These are phyloP conservation scores for Campoletis raptor DNA, from an alignment of 2,888 invertebrate species.

Conservation along the genomic window DNA sequence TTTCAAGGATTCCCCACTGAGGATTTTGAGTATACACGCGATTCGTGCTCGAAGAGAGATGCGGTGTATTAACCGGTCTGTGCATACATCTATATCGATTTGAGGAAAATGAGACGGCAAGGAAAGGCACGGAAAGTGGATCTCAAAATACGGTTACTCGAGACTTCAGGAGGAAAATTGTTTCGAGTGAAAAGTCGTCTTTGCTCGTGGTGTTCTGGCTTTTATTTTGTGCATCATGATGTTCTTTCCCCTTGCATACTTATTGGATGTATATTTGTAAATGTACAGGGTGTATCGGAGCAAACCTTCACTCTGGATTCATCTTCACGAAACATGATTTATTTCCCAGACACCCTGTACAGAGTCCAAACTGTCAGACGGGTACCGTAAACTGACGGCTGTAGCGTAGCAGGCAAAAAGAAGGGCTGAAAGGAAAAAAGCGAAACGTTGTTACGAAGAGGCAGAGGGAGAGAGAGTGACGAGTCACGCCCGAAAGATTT, in stretches of 20 bases:
- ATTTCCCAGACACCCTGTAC: not conserved
- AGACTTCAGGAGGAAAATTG: slow-evolving; percentile 49
- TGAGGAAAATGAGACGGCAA: slow-evolving; percentile 40
- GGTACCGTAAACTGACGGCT: not conserved
- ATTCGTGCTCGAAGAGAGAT: slow-evolving; percentile 57
- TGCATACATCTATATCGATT: slow-evolving; percentile 19
- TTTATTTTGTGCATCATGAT: slow-evolving; percentile 17
- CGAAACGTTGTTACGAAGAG: slow-evolving; percentile 26
- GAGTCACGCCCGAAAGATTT: slow-evolving; percentile 63
- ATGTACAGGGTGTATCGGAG: not conserved
- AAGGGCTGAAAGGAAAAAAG: slow-evolving; percentile 18
- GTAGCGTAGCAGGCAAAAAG: slow-evolving; percentile 16
- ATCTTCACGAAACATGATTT: not conserved
- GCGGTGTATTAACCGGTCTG: slow-evolving; percentile 53
- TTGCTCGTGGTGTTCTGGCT: slow-evolving; percentile 1
- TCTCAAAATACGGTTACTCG: slow-evolving; percentile 47
- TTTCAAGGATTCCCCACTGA: slow-evolving; percentile 35
- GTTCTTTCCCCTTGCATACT: slow-evolving; percentile 30
- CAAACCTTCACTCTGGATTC: not conserved
- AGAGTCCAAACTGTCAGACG: slow-evolving; percentile 27
- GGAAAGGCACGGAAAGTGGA: slow-evolving; percentile 34
- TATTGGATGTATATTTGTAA: not conserved
- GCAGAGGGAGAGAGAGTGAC: slow-evolving; percentile 51
- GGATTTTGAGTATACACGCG: slow-evolving; percentile 22
- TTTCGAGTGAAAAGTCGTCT: slow-evolving; percentile 53